phyloP scores from a whole-genome alignment of 1,140 invertebrate genomes.

The Heliothis subflexa region DNA sequence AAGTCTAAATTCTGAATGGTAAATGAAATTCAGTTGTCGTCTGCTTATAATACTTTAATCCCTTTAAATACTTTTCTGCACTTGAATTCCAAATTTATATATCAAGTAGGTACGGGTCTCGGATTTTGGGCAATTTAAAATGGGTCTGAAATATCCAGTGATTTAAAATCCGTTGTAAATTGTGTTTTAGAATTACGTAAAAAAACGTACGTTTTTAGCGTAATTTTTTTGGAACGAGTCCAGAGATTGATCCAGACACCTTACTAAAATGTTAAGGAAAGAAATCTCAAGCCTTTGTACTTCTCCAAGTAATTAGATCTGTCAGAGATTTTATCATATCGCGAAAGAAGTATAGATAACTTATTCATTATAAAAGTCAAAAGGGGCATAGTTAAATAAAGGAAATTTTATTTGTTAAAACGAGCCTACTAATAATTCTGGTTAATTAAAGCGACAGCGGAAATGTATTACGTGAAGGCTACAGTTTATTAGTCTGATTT shows the following conservation, averaged over 20 bases:
- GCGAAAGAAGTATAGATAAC: too few species aligned
- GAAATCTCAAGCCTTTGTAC: too few species aligned
- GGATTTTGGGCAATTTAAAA: not conserved
- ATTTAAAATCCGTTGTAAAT: not conserved
- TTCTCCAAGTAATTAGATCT: too few species aligned
- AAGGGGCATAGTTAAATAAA: not conserved
- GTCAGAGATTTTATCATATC: too few species aligned
- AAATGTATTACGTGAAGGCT: conserved; percentile 15
- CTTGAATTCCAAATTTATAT: not conserved
- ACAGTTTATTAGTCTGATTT: conserved; percentile 39
- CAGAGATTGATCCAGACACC: too few species aligned
- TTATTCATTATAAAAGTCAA: too few species aligned
- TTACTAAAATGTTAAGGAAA: too few species aligned
- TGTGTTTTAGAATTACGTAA: not conserved
- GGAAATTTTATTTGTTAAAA: not conserved
- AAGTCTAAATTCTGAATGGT: conserved; percentile 22
- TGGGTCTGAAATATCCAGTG: not conserved
- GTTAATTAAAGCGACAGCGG: conserved; percentile 20
- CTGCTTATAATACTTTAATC: conserved; percentile 33
- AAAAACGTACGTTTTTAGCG: too few species aligned
- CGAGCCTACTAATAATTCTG: conserved; percentile 8
- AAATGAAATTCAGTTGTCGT: conserved; percentile 33
- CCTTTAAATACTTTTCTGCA: conserved; percentile 22
- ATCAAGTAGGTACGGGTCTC: not conserved
- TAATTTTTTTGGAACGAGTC: too few species aligned